Base-by-base conservation (phyloP, 2,797 vertebrate species). In the Takifugu ocellatus region DNA sequence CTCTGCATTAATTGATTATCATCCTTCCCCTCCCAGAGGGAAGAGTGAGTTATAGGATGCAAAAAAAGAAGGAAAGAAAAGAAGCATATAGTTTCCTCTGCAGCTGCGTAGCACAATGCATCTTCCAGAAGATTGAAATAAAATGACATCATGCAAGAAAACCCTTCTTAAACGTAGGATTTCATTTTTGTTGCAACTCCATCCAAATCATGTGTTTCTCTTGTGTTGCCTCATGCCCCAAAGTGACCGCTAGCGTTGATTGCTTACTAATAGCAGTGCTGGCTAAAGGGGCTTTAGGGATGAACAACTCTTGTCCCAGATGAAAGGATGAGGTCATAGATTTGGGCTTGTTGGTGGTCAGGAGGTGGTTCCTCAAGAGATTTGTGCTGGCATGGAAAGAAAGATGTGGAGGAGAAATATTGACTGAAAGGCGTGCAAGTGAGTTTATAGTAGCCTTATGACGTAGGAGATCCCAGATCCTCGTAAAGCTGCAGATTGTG, bases 1-100 rank as follows among this genome's bases (percentile, higher is more conserved):
- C 68, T 78, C 70, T 70, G 69, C 84, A 81, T 90, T 88, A 88
- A 90, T 88, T 89, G 87, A 90, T 90, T 84, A 74, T 79, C 79
- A 75, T 79, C 74, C 81, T 66, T 81, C 51, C 36, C 73, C 72
- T 78, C 83, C 82, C 72, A 59, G 60, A 73, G 74, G 83, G 82
- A 82, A 78, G 73, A 66, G 47, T 9, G 68, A 15, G 56, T 84
- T 82, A 74, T 68, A 75, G 70, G 36, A 39, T 39, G 44, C 44
- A 46, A n/a, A n/a, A 75, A 84, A 74, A 68, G 74, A 60, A 59
- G 61, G 57, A 61, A 75, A 70, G 70, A 74, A 74, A 78, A 74
- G 72, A 77, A 51, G 66, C 59, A 56, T 67, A 56, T 64, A 57
- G 56, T 73, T 67, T 82, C 56, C 75, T 75, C 27, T 29, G 16